These are phyloP conservation scores for Hexactinellida sp. DNA, from an alignment of 37 sponge, comb jelly and placozoan genomes.

Conservation along the genomic window DNA sequence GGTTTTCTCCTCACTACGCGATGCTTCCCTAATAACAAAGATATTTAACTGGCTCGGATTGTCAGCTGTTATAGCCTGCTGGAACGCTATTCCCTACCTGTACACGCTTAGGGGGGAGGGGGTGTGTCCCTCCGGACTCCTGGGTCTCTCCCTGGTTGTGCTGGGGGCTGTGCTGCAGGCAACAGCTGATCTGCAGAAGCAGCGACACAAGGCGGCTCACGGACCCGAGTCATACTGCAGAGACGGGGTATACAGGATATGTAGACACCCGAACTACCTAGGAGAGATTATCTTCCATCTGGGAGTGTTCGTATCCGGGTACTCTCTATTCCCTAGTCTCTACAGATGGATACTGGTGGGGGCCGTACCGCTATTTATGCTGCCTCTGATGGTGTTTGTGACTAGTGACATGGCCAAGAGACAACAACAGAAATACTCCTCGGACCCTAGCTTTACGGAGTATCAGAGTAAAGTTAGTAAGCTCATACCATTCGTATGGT, in stretches of 20 bases:
- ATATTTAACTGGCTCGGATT: neutral
- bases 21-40: neutral
- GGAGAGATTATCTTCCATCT: neutral
- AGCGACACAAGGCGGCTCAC: neutral
- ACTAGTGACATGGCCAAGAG: neutral
- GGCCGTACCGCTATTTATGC: neutral
- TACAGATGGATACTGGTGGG: neutral
- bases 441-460: neutral
- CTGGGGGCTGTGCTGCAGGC: neutral
- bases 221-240: neutral
- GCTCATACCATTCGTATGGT: neutral
- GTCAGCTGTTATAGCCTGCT: neutral
- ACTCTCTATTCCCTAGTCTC: neutral
- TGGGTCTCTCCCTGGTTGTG: neutral
- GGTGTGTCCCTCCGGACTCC: neutral
- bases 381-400: neutral
- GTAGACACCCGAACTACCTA: neutral
- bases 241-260: neutral
- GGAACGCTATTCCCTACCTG: neutral
- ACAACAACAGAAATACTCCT: neutral
- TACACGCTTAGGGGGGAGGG: neutral
- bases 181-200: neutral
- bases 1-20: neutral
- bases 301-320: constrained; percentile 1
- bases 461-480: neutral